Evolutionary conservation across 2,888 invertebrate species (phyloP).

Genomic region (Fragum fragum): DNA sequence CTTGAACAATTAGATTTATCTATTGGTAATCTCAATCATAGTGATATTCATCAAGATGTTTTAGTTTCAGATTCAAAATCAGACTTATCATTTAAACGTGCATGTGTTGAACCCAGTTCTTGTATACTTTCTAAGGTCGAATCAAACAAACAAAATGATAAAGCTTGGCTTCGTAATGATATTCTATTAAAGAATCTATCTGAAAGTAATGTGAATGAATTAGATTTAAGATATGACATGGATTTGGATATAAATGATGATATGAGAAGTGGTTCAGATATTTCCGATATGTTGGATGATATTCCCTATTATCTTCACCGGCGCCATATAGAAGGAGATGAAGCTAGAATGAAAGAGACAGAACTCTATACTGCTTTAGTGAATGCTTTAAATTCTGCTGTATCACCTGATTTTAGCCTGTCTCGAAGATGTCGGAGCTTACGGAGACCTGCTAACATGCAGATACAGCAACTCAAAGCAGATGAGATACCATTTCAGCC

Average conservation of each 20-base stretch:
- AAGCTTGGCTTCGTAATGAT: not conserved
- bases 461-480: slow-evolving; percentile 72
- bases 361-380: slow-evolving; percentile 66
- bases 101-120: slow-evolving; percentile 54
- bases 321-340: slow-evolving; percentile 66
- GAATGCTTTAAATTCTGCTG: slow-evolving; percentile 58
- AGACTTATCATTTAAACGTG: not conserved
- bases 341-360: slow-evolving; percentile 60
- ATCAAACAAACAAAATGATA: slow-evolving; percentile 14
- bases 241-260: slow-evolving; percentile 8
- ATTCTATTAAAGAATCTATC: not conserved
- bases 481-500: slow-evolving; percentile 68
- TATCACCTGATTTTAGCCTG: slow-evolving; percentile 22
- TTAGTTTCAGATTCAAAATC: slow-evolving; percentile 14
- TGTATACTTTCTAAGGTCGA: slow-evolving; percentile 63
- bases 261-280: slow-evolving; percentile 9
- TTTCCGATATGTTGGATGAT: slow-evolving; percentile 80
- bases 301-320: slow-evolving; percentile 83
- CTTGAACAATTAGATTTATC: not conserved
- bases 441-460: slow-evolving; percentile 70
- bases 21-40: not conserved
- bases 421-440: slow-evolving; percentile 66
- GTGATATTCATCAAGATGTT: slow-evolving; percentile 6
- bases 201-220: slow-evolving; percentile 7
- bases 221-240: slow-evolving; percentile 9